Percentiles rank a stretch among this genome's conserved stretches.
These are phyloP conservation scores for Pandemis heparana DNA, from an alignment of 2,888 invertebrate genomes.

Conservation along the genomic window DNA sequence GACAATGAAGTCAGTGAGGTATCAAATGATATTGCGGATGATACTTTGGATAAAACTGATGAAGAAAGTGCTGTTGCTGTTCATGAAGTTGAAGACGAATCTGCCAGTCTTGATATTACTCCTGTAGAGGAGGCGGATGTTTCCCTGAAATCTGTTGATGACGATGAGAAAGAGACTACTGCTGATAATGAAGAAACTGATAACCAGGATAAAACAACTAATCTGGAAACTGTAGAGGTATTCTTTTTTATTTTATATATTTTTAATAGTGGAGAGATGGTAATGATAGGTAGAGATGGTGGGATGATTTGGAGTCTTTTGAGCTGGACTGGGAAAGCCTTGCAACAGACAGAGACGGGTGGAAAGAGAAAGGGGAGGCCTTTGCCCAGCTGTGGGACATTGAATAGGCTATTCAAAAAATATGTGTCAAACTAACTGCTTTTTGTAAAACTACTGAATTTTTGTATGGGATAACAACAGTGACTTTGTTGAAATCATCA, in stretches of 20 bases:
- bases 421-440: no score
- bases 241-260: not conserved
- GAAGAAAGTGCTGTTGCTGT: slow-evolving; percentile 24
- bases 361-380: no score
- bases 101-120: not conserved
- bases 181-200: not conserved
- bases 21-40: slow-evolving; percentile 48
- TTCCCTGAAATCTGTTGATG: slow-evolving; percentile 1
- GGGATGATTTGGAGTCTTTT: no score
- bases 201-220: not conserved
- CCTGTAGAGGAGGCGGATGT: not conserved
- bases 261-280: no score
- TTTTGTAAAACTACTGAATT: no score
- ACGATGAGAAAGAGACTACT: not conserved
- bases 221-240: not conserved
- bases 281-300: no score
- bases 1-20: slow-evolving; percentile 53
- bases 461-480: no score
- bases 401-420: no score
- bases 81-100: slow-evolving; percentile 26
- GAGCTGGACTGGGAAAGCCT: no score
- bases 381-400: no score
- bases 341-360: no score
- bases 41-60: slow-evolving; percentile 35
- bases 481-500: no score